phyloP scores from a whole-genome alignment of 2,797 vertebrate genomes.

The Syngnathus rostellatus region DNA sequence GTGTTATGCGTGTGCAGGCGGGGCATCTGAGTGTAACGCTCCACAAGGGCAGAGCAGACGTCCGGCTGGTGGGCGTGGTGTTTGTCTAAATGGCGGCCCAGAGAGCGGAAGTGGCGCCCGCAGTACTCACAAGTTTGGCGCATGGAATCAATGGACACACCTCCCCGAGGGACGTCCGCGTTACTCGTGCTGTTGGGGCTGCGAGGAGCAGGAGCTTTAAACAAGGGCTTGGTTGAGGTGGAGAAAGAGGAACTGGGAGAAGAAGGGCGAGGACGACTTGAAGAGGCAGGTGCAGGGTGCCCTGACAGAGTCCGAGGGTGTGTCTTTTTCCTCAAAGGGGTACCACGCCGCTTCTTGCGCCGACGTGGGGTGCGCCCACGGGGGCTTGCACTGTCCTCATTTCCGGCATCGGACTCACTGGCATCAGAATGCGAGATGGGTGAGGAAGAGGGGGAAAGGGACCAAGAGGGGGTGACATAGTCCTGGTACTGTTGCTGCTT shows the following conservation, averaged over 20 bases:
- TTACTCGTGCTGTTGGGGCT: constrained; percentile 32
- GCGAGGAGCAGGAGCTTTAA: constrained; percentile 58
- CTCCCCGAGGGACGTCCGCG: constrained; percentile 34
- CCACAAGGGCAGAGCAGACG: constrained; percentile 63
- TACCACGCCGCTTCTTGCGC: constrained; percentile 52
- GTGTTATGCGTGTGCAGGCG: constrained; percentile 43
- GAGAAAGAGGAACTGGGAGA: constrained; percentile 43
- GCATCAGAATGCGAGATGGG: constrained; percentile 70
- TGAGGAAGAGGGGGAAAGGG: constrained; percentile 72
- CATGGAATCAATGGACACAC: constrained; percentile 45
- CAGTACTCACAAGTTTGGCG: constrained; percentile 72
- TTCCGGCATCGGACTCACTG: constrained; percentile 63
- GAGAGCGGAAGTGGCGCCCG: constrained; percentile 70
- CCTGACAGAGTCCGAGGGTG: constrained; percentile 44
- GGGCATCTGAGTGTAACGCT: constrained; percentile 64
- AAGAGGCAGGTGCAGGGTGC: constrained; percentile 21
- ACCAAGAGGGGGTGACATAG: constrained; percentile 73
- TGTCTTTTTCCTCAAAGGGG: constrained; percentile 60
- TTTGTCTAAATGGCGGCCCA: constrained; percentile 72
- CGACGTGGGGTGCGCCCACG: constrained; percentile 44
- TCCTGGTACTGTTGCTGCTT: constrained; percentile 51
- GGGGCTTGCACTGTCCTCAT: constrained; percentile 44
- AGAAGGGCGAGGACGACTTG: constrained; percentile 22
- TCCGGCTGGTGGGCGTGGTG: constrained; percentile 72
- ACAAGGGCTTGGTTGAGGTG: constrained; percentile 46